phyloP scores from a whole-genome alignment of 1,140 invertebrate species.

The Helicorthomorpha holstii region DNA sequence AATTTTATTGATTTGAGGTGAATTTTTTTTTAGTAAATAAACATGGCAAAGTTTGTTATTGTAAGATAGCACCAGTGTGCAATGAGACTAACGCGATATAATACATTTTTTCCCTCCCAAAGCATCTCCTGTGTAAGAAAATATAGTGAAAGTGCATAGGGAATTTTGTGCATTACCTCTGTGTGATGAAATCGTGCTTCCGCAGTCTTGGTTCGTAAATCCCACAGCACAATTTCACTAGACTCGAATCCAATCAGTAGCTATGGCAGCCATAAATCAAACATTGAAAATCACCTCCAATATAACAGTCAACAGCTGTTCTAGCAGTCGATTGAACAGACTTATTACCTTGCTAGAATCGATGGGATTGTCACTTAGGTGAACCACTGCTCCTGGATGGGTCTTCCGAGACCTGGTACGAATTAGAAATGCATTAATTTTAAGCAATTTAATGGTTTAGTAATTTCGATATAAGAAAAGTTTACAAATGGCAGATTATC shows the following conservation, averaged over 20 bases:
- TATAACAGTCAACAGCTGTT: background rate
- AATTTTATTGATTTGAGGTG: too few relatives aligned
- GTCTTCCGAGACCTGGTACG: slow-evolving; percentile 72
- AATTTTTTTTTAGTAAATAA: too few relatives aligned
- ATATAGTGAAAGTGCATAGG: background rate
- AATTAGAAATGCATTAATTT: slow-evolving; percentile 12
- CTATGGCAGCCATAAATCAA: slow-evolving; percentile 31
- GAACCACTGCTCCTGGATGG: slow-evolving; percentile 84
- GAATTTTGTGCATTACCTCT: slow-evolving; percentile 24
- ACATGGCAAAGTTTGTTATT: too few relatives aligned
- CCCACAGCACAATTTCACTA: slow-evolving; percentile 90
- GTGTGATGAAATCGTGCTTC: slow-evolving; percentile 59
- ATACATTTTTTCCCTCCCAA: too few relatives aligned
- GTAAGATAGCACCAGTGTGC: too few relatives aligned
- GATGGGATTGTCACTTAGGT: slow-evolving; percentile 86
- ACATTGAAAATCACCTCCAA: background rate
- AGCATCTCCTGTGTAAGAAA: too few relatives aligned
- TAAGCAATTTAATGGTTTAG: background rate
- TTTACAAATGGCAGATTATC: too few relatives aligned
- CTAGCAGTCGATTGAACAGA: background rate
- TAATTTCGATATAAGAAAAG: too few relatives aligned
- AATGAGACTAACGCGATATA: too few relatives aligned
- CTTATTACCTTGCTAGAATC: slow-evolving; percentile 75
- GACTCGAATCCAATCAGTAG: slow-evolving; percentile 91
- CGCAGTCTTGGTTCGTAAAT: slow-evolving; percentile 61